Evolutionary conservation across 2,888 invertebrate genomes (phyloP).

Genomic region (Scaptomyza parva): DNA sequence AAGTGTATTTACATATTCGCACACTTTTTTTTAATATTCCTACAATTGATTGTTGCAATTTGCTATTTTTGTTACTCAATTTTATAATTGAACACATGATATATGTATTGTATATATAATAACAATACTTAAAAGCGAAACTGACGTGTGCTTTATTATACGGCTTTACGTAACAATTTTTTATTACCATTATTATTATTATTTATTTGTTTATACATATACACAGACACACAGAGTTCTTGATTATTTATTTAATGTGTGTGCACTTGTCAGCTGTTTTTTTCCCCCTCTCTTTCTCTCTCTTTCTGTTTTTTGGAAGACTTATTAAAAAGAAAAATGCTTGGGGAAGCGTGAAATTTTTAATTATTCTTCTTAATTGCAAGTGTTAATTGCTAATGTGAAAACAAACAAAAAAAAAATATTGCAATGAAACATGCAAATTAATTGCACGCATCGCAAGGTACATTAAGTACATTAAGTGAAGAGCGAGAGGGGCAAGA

Average conservation of each 20-base stretch:
- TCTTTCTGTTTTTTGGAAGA: neutral
- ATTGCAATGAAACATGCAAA: conserved; percentile 50
- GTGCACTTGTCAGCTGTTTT: conserved; percentile 70
- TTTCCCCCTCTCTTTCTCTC: neutral
- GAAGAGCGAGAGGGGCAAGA: neutral
- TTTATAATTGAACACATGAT: conserved; percentile 49
- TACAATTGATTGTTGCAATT: conserved; percentile 43
- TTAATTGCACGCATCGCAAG: conserved; percentile 44
- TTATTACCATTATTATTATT: conserved; percentile 2
- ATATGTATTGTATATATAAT: conserved; percentile 37
- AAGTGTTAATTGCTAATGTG: conserved; percentile 60
- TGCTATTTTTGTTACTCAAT: conserved; percentile 41
- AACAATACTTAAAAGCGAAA: conserved; percentile 36
- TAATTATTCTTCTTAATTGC: conserved; percentile 71
- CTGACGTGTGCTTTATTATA: conserved; percentile 34
- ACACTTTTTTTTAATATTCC: conserved; percentile 7
- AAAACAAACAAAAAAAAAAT: conserved; percentile 11
- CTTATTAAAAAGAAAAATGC: conserved; percentile 26
- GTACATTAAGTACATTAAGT: too few species aligned
- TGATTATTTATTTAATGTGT: conserved; percentile 5
- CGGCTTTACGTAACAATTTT: conserved; percentile 58
- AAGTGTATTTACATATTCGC: neutral
- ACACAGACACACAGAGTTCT: neutral
- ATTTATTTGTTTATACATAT: conserved; percentile 8
- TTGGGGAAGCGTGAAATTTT: conserved; percentile 38